phyloP scores from a whole-genome alignment of 2,113 vertebrate genomes.

The Ceuthmochares aereus region DNA sequence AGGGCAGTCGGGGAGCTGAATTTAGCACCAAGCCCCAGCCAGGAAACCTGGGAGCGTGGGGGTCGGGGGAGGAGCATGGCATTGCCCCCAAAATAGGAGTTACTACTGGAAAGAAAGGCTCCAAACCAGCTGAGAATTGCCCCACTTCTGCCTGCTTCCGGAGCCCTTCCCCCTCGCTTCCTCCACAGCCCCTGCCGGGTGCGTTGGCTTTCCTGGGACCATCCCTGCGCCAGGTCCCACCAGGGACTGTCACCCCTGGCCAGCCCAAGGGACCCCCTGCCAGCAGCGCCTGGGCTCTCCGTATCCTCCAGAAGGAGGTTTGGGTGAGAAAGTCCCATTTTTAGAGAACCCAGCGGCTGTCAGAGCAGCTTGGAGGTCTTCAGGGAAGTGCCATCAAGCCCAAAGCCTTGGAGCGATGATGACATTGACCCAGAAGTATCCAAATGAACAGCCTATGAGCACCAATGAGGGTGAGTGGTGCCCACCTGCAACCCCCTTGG shows the following conservation, averaged over 20 bases:
- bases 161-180: conserved; percentile 37
- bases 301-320: accelerated
- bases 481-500: accelerated
- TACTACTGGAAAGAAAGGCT: accelerated
- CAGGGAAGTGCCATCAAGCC: background rate
- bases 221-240: accelerated
- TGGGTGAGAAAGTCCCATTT: background rate
- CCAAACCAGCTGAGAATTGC: background rate
- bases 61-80: accelerated
- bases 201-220: accelerated
- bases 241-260: accelerated
- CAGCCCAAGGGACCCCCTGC: accelerated
- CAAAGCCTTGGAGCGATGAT: accelerated
- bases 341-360: accelerated
- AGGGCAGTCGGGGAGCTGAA: background rate
- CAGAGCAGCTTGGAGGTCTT: accelerated
- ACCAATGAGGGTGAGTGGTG: accelerated
- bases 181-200: accelerated
- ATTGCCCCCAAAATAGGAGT: background rate
- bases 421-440: accelerated
- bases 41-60: background rate
- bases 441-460: background rate
- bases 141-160: background rate
- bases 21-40: background rate
- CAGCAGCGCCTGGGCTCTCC: accelerated